These are phyloP conservation scores for Hartigia nigra DNA, from an alignment of 2,888 invertebrate species.

Conservation along the genomic window DNA sequence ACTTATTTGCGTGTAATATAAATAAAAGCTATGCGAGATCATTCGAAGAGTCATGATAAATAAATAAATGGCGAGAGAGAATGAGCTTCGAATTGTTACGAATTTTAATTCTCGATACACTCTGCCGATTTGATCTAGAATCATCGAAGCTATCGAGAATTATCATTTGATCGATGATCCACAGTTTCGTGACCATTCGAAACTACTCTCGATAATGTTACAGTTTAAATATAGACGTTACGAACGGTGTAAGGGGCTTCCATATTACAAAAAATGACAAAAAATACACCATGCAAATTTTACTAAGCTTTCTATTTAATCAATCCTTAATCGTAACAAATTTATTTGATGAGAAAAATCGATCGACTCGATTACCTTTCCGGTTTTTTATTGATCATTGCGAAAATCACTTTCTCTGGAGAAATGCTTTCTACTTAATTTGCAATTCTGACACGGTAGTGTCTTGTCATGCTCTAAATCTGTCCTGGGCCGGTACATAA, in stretches of 20 bases:
- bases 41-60: conserved; percentile 5
- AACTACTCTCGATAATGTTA: conserved; percentile 40
- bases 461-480: conserved; percentile 36
- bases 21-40: conserved; percentile 21
- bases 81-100: background rate
- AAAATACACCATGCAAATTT: conserved; percentile 51
- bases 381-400: background rate
- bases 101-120: background rate
- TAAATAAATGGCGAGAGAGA: background rate
- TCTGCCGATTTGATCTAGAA: background rate
- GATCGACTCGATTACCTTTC: conserved; percentile 9
- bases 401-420: background rate
- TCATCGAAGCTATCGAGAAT: background rate
- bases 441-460: conserved; percentile 7
- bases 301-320: conserved; percentile 20
- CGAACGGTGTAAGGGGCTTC: conserved; percentile 57
- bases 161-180: background rate
- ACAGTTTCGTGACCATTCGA: conserved; percentile 25
- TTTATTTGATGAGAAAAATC: conserved; percentile 32
- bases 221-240: conserved; percentile 34
- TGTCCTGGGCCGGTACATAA: conserved; percentile 11
- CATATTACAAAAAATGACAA: conserved; percentile 50
- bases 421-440: conserved; percentile 21
- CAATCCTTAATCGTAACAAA: conserved; percentile 24
- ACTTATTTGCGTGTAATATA: conserved; percentile 31